Conservation (phyloP, 2,113 vertebrate species). For the Alouatta palliata region DNA sequence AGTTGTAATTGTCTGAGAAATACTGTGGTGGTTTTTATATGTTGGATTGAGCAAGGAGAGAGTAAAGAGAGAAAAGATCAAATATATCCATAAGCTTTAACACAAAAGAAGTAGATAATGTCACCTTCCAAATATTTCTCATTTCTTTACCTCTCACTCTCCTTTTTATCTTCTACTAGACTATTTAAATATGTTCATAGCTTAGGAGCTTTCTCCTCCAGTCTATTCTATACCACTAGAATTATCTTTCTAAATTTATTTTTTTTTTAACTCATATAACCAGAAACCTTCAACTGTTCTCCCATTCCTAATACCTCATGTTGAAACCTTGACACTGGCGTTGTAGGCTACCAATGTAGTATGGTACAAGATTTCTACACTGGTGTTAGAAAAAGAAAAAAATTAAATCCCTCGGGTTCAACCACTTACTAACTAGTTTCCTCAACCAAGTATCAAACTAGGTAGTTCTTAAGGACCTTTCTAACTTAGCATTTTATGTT, state of each 20-base stretch:
- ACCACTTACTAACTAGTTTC: not conserved
- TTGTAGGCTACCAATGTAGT: not conserved
- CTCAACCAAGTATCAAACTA: not conserved
- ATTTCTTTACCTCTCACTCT: not conserved
- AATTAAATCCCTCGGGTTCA: not conserved
- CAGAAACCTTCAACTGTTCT: not conserved
- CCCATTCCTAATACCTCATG: not conserved
- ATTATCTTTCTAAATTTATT: not conserved
- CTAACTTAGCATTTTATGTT: not conserved
- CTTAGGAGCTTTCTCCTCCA: not conserved
- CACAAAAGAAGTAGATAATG: not conserved
- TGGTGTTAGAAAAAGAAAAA: not conserved
- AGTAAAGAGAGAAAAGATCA: not conserved
- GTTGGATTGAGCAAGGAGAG: not conserved
- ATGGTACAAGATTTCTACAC: not conserved
- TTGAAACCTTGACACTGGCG: not conserved
- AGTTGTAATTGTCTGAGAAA: not conserved
- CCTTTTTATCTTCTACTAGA: not conserved
- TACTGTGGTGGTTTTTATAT: not conserved
- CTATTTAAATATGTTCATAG: not conserved
- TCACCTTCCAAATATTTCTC: not conserved
- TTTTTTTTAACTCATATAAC: not conserved
- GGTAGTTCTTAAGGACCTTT: not conserved
- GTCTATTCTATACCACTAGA: not conserved
- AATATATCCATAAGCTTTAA: not conserved